Conservation (phyloP, 2,797 vertebrate genomes). For the Muscicapa comitata region DNA sequence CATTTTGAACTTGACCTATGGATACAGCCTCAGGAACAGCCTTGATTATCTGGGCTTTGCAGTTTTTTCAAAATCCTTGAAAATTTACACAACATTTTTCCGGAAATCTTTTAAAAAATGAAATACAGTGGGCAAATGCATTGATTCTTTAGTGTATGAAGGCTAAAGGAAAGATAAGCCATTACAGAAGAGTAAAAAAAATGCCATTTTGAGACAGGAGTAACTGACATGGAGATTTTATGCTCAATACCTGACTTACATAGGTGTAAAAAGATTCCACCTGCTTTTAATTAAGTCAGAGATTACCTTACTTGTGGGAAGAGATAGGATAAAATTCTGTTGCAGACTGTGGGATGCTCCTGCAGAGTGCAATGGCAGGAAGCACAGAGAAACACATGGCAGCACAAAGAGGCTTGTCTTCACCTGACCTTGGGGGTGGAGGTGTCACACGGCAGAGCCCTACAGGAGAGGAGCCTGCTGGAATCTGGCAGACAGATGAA, state of each 20-base stretch:
- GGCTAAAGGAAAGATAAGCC: not conserved
- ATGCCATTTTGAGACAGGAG: not conserved
- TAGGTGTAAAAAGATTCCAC: not conserved
- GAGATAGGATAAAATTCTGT: not conserved
- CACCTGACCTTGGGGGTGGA: fast-evolving
- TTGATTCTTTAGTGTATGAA: not conserved
- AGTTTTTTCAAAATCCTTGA: not conserved
- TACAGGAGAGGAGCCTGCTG: fast-evolving
- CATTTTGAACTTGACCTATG: not conserved
- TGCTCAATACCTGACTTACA: not conserved
- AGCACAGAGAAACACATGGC: not conserved
- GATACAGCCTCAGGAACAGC: not conserved
- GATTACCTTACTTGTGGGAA: not conserved
- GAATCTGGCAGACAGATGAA: not conserved
- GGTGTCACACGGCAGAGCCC: fast-evolving
- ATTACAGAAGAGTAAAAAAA: not conserved
- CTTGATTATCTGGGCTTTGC: not conserved
- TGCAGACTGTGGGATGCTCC: fast-evolving
- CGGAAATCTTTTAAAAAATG: not conserved
- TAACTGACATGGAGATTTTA: not conserved
- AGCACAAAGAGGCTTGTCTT: not conserved
- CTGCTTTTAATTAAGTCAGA: not conserved
- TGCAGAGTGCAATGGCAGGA: fast-evolving
- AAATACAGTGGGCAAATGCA: not conserved
- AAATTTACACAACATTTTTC: not conserved